phyloP scores from a whole-genome alignment of 53 echinoderm and acorn worm species.

The Arbacia lixula region DNA sequence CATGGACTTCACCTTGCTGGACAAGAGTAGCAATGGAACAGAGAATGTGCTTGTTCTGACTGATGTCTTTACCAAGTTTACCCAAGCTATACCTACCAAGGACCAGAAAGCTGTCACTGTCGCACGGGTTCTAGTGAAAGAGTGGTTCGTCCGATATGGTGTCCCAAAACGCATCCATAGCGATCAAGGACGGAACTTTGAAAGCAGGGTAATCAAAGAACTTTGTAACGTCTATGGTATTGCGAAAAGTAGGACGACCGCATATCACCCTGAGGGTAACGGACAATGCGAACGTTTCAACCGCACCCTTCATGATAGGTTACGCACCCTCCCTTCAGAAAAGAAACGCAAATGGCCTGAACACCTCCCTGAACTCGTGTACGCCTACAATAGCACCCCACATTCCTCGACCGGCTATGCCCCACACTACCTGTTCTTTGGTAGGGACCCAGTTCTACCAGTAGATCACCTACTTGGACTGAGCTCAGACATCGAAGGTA shows the following conservation, averaged over 20 bases:
- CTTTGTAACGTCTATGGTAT: constrained; percentile 65
- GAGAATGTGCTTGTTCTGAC: constrained; percentile 75
- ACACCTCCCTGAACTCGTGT: constrained; percentile 56
- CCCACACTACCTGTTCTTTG: constrained; percentile 65
- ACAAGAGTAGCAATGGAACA: no score
- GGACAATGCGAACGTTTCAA: constrained; percentile 66
- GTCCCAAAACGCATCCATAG: constrained; percentile 69
- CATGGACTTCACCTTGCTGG: constrained; percentile 30
- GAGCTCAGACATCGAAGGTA: no score
- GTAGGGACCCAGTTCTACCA: constrained; percentile 47
- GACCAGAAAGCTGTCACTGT: constrained; percentile 77
- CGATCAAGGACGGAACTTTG: constrained; percentile 86
- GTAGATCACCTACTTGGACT: constrained; percentile 46
- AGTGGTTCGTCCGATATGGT: constrained; percentile 81
- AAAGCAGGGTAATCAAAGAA: constrained; percentile 63
- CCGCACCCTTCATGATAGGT: constrained; percentile 72
- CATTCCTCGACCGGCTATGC: constrained; percentile 70
- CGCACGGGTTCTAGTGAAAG: constrained; percentile 59
- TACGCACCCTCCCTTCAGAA: constrained; percentile 59
- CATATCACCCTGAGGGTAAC: constrained; percentile 59
- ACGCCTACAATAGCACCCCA: constrained; percentile 63
- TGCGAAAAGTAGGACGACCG: constrained; percentile 29
- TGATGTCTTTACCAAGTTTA: constrained; percentile 76
- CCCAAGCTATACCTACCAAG: constrained; percentile 66
- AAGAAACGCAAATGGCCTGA: constrained; percentile 61